phyloP scores from a whole-genome alignment of 2,113 vertebrate genomes.

The Andinoacara biseriatus region DNA sequence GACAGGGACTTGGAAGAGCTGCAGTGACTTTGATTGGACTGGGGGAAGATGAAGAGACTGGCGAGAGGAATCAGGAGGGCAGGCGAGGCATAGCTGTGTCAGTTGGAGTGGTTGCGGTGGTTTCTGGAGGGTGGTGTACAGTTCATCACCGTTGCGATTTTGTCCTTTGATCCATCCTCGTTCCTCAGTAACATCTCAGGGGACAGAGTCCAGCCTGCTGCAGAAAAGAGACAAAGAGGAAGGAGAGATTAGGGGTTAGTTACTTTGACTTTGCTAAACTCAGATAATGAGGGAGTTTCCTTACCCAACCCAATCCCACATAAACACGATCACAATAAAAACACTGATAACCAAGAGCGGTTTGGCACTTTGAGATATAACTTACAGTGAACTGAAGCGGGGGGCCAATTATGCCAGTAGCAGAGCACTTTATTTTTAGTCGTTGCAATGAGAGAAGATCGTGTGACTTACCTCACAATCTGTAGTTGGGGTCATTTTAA shows the following conservation, averaged over 20 bases:
- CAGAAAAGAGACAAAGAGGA: constrained; percentile 17
- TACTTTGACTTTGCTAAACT: not conserved
- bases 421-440: too few species aligned
- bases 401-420: not conserved
- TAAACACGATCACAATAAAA: not conserved
- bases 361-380: not conserved
- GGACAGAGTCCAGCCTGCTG: constrained; percentile 61
- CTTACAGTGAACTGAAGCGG: not conserved
- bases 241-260: not conserved
- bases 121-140: not conserved
- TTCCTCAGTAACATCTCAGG: constrained; percentile 50
- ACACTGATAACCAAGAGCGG: not conserved
- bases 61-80: constrained; percentile 58
- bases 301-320: not conserved
- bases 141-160: constrained; percentile 46
- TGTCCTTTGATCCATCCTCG: constrained; percentile 59
- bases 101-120: not conserved
- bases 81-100: constrained; percentile 77
- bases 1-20: not conserved
- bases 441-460: not conserved
- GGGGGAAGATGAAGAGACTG: not conserved
- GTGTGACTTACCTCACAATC: not conserved
- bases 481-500: not conserved
- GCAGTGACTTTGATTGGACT: constrained; percentile 47
- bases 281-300: constrained; percentile 19